Conservation (phyloP, 2,113 vertebrate species). For the Perca flavescens region DNA sequence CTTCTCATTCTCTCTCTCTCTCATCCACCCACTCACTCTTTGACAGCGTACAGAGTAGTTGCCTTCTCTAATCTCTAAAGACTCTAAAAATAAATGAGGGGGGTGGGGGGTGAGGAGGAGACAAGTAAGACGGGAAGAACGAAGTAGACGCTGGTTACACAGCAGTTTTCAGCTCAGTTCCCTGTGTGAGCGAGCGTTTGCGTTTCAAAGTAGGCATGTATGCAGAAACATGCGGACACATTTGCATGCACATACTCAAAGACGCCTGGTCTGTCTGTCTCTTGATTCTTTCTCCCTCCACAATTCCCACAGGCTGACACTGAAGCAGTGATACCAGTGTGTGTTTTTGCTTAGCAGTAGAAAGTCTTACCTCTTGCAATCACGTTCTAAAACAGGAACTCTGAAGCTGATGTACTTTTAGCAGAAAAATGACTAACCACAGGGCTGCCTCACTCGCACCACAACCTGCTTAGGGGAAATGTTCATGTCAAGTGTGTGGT, state of each 20-base stretch:
- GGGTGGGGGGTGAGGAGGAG: slow-evolving; percentile 33
- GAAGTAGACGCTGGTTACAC: slow-evolving; percentile 68
- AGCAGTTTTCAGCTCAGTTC: slow-evolving; percentile 68
- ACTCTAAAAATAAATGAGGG: slow-evolving; percentile 76
- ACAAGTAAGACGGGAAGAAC: slow-evolving; percentile 26
- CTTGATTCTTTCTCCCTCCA: slow-evolving; percentile 29
- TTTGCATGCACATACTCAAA: slow-evolving; percentile 19
- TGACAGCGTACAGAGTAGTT: slow-evolving; percentile 71
- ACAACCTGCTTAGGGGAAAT: neutral
- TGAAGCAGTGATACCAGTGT: slow-evolving; percentile 10
- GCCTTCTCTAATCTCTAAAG: slow-evolving; percentile 70
- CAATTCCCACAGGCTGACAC: slow-evolving; percentile 32
- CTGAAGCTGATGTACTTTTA: slow-evolving; percentile 21
- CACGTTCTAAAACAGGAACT: slow-evolving; percentile 38
- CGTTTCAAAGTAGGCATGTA: slow-evolving; percentile 37
- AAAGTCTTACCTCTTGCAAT: slow-evolving; percentile 23
- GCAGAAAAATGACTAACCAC: neutral
- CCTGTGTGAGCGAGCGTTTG: slow-evolving; percentile 6
- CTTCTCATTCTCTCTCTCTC: slow-evolving; percentile 27
- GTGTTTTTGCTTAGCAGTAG: slow-evolving; percentile 13
- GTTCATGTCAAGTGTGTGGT: neutral
- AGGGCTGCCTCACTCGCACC: neutral
- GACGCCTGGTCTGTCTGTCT: slow-evolving; percentile 34
- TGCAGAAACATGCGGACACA: slow-evolving; percentile 20
- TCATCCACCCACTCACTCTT: slow-evolving; percentile 65